Evolutionary conservation across 2,113 vertebrate species (phyloP).

Genomic region (Rhea americana): DNA sequence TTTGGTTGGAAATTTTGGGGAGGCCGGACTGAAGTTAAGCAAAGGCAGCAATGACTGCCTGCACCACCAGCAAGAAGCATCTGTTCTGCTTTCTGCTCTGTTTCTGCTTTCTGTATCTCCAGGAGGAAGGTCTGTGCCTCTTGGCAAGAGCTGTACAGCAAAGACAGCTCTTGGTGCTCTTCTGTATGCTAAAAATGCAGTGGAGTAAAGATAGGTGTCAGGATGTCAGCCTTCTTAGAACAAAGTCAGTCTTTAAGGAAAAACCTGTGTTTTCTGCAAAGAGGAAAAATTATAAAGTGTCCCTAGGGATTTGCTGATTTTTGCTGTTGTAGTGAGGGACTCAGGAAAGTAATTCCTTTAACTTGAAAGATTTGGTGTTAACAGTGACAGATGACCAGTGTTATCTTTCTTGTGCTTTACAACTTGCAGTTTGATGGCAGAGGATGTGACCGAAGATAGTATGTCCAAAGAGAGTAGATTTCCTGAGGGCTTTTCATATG

Average conservation of each 20-base stretch:
- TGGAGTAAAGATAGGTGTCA: neutral
- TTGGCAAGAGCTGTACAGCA: too few species aligned
- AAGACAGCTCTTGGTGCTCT: neutral
- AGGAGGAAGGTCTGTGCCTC: neutral
- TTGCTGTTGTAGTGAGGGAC: neutral
- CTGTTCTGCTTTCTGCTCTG: neutral
- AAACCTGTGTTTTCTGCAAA: neutral
- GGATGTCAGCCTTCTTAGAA: neutral
- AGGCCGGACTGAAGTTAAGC: neutral
- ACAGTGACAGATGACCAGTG: too few species aligned
- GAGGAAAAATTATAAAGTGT: neutral
- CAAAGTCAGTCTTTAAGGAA: neutral
- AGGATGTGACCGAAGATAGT: neutral
- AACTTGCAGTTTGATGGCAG: neutral
- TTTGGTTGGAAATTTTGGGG: too few species aligned
- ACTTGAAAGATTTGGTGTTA: neutral
- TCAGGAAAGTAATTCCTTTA: neutral
- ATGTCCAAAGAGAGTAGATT: neutral
- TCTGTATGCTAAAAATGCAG: fast-evolving
- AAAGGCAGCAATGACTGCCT: neutral
- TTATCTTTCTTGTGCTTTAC: neutral
- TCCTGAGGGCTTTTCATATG: neutral
- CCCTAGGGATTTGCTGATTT: neutral
- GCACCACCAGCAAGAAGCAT: neutral
- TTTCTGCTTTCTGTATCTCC: neutral